Evolutionary conservation across 2,888 invertebrate genomes (phyloP), one percentile per base, ranked within the genome.

Genomic region (Troilus luridus): DNA sequence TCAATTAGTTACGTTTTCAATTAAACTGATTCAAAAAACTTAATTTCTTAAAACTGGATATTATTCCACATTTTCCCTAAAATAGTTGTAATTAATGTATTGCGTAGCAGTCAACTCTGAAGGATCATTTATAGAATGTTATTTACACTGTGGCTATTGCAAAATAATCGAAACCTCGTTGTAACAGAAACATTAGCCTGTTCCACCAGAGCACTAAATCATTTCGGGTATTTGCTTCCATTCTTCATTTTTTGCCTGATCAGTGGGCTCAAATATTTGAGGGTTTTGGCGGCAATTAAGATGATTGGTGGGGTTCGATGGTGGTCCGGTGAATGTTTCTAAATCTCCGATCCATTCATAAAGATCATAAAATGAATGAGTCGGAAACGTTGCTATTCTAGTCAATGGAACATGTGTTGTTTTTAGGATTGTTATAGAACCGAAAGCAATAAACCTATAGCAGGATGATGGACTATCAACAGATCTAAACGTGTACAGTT

Each of bases 221-320:
- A 77, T 77, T 41, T 41, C 72, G 72, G 41, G 72, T 77, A 77
- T 77, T 77, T 77, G 72, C 12, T 77, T 54, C 85, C 56, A 85
- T 85, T 85, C 85, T 58, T 54, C 56, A 56, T 85, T 85, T 85
- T 85, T 85, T 58, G 56, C 85, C 85, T 85, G 85, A 85, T 85
- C 85, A 85, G 85, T 8, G 56, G 56, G 11, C 11, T 58, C 85
- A 85, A 85, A 85, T 85, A 85, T 85, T 85, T 85, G n/a, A 85
- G 56, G 5, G 85, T 85, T 85, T 19, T 12, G 85, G 56, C 41
- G 41, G 85, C 85, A 85, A 85, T 85, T 85, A 85, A 58, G 85
- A 85, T 85, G 85, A 85, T 85, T 85, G 54, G 85, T 85, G 56
- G 85, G 10, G 56, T 56, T n/a, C 56, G 12, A n/a, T n/a, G 85